Base-by-base conservation (phyloP, 35 echinoderm and acorn worm species). In the Apostichopus californicus region DNA sequence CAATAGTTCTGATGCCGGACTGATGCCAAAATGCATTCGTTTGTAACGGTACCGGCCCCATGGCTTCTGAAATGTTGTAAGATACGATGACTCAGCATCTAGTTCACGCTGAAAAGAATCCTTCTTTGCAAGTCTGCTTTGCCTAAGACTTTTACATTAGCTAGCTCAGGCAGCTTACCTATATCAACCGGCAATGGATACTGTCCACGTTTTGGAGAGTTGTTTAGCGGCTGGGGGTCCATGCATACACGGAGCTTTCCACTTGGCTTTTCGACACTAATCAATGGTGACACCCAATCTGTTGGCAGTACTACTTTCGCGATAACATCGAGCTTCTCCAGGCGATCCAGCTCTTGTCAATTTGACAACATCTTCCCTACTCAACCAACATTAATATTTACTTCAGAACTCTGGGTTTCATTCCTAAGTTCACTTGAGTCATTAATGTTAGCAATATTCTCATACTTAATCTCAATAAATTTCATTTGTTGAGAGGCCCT, bases 1-100 rank as follows among this genome's bases (percentile, higher is more conserved):
- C 52, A 83, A 83, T 9, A 54, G 5, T 83, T 83, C 80, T 18
- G 80, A 7, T 81, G 80, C 80, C 3, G 80, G 24, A 11, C 11
- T 83, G 10, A 83, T 83, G 4, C 80, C 80, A 55, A 9, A 83
- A 8, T 34, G 80, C 8, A 83, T n/a, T 55, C 26, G 20, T 28
- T 52, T 80, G 53, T 80, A 28, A 4, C 25, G 25, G n/a, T 80
- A 55, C 5, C 25, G 75, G 10, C 75, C 80, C 21, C 81, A 85
- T 10, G 93, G 78, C 15, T 73, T 92, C 64, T 96, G 95, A 82
- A 96, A 96, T 3, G 84, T 93, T 18, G 94, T 95, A 1, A 93
- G 61, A 23, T 63, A 79, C 8, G 57, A 89, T n/a, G 91, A 93
- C 34, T 93, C 92, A 57, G 6, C 77, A 87, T 92, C 94, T 57